Base-by-base conservation (phyloP, 92 coral and sea anemone species). In the Epizoanthus scotinus region DNA sequence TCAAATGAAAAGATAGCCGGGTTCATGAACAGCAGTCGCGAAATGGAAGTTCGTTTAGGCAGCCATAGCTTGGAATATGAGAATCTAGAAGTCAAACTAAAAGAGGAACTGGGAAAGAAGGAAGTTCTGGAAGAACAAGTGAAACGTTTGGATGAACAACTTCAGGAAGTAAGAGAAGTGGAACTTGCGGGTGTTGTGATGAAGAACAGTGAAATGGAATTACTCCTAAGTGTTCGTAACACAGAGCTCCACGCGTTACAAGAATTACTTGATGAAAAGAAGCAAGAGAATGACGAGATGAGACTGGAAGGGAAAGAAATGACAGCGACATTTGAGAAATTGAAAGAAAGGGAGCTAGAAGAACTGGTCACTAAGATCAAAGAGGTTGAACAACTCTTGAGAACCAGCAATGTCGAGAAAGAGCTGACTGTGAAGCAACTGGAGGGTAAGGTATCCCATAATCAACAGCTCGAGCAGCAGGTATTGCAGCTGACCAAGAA, bases 401-500 rank as follows among this genome's bases (percentile, higher is more conserved):
- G 52, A 81, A 84, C 67, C 66, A 64, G 58, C 71, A 65, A 24
- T 34, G 17, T 55, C 24, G 91, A 84, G 49, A 81, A 86, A 19
- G 88, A 71, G 63, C 79, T 79, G 69, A 40, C 77, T 66, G 82
- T 67, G 63, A 84, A 84, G 84, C 75, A 84, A 84, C 86, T 87
- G 54, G 68, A 75, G 68, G 88, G 84, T 20, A 88, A 84, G 29
- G 79, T 63, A 49, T 87, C 86, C 36, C 88, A 70, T 5, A 88
- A 84, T 78, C 83, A 62, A 57, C 84, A 81, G 34, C 88, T 93
- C 24, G 91, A 90, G 56, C 87, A 90, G 57, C 94, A 90, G 80
- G 86, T 90, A 21, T 78, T 86, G 27, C 90, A 85, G 97, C 92
- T 93, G 94, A 90, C 92, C 84, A 87, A 88, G 70, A 89, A 90